These are phyloP conservation scores for Cephus rjabovi DNA, from an alignment of 2,888 invertebrate species.

Conservation along the genomic window DNA sequence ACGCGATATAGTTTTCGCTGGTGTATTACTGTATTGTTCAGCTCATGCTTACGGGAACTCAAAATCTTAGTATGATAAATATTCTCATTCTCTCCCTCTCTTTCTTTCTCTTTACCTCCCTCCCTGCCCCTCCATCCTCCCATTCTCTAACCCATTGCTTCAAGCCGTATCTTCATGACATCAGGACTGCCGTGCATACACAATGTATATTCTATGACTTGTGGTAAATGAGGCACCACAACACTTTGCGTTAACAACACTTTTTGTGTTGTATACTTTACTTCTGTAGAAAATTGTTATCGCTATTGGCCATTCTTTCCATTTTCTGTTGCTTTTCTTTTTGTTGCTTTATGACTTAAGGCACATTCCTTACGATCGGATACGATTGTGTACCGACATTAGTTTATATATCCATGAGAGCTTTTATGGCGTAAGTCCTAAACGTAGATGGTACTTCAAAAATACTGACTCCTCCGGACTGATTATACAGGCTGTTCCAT, in stretches of 20 bases:
- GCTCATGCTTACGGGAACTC: background rate
- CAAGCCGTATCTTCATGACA: background rate
- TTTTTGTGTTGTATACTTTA: background rate
- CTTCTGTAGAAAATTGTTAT: background rate
- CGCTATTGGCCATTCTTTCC: background rate
- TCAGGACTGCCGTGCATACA: background rate
- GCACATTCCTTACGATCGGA: background rate
- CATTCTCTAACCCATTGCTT: background rate
- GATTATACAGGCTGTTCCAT: background rate
- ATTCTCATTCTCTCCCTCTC: background rate
- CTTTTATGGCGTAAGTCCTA: background rate
- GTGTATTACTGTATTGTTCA: too few relatives aligned
- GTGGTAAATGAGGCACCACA: background rate
- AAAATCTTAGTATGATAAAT: background rate
- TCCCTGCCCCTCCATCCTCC: background rate
- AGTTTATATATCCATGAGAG: background rate
- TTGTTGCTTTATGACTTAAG: background rate
- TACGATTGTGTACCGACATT: background rate
- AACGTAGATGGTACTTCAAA: background rate
- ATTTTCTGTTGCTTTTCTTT: background rate
- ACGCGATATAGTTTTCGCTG: background rate
- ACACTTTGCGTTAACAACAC: background rate
- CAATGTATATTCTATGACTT: background rate
- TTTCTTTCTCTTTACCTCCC: too few relatives aligned
- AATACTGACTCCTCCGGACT: background rate